Percentiles rank a stretch among this genome's conserved stretches.
These are phyloP conservation scores for Elysia crispata DNA, from an alignment of 2,888 invertebrate genomes.

Conservation along the genomic window DNA sequence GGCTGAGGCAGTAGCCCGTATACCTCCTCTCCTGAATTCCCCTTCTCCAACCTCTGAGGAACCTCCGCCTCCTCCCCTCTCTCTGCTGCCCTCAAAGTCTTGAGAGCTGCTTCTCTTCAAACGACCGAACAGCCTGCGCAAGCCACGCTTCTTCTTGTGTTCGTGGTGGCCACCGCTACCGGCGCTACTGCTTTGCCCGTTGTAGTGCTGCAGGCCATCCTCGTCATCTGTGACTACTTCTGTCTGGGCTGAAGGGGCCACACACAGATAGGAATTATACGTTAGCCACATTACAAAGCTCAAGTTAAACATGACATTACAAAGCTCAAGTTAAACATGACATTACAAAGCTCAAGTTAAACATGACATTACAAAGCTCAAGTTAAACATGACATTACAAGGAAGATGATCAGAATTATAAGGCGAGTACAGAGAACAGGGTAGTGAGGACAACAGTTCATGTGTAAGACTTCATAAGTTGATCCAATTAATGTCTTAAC, in stretches of 20 bases:
- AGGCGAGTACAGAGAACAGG: no score
- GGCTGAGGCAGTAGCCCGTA: conserved; percentile 86
- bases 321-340: no score
- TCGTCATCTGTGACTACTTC: conserved; percentile 73
- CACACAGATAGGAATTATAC: not conserved
- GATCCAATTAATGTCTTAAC: no score
- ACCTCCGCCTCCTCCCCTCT: conserved; percentile 21
- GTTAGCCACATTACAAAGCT: not conserved
- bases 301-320: no score
- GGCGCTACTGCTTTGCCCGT: no score
- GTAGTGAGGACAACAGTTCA: no score
- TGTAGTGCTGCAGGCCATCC: conserved; percentile 60
- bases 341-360: no score
- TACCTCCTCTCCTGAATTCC: conserved; percentile 83
- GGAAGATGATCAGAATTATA: no score
- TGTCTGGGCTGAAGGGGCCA: conserved; percentile 63
- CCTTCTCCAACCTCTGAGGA: conserved; percentile 51
- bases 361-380: no score
- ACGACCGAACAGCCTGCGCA: conserved; percentile 83
- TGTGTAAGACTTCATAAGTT: no score
- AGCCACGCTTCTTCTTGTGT: conserved; percentile 81
- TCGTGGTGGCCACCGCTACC: conserved; percentile 57
- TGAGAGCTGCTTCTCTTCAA: conserved; percentile 79
- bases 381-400: no score
- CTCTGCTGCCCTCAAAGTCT: conserved; percentile 74